phyloP scores from a whole-genome alignment of 2,888 invertebrate species.

The Galeruca laticollis region DNA sequence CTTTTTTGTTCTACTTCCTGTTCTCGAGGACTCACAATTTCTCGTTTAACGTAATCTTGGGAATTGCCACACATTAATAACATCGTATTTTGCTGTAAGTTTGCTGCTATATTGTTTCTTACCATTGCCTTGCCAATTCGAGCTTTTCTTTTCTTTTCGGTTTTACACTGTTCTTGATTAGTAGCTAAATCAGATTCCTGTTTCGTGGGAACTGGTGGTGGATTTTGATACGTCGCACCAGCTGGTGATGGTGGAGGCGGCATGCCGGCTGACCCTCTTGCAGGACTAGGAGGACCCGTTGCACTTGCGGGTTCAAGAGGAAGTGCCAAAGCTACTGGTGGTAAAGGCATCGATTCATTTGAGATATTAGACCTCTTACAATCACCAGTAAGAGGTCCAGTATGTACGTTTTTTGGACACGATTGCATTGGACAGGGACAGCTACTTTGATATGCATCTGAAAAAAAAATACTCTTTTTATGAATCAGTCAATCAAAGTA shows the following conservation, averaged over 20 bases:
- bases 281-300: conserved; percentile 77
- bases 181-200: conserved; percentile 53
- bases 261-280: conserved; percentile 76
- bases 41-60: conserved; percentile 60
- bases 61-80: conserved; percentile 67
- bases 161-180: conserved; percentile 53
- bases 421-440: conserved; percentile 93
- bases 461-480: conserved; percentile 35
- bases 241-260: conserved; percentile 74
- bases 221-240: conserved; percentile 66
- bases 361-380: conserved; percentile 75
- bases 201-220: conserved; percentile 54
- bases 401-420: conserved; percentile 98
- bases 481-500: no score
- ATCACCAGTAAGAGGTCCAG: conserved; percentile 98
- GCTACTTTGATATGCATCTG: conserved; percentile 73
- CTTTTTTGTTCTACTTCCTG: conserved; percentile 57
- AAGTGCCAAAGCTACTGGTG: conserved; percentile 68
- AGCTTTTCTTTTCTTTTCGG: conserved; percentile 68
- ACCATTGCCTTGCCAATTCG: conserved; percentile 78
- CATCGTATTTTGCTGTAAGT: conserved; percentile 67
- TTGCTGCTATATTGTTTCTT: conserved; percentile 67
- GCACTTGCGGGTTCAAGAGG: conserved; percentile 68
- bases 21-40: conserved; percentile 65
- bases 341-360: conserved; percentile 65